phyloP scores from a whole-genome alignment of 2,113 vertebrate species.

The Cinclus cinclus region DNA sequence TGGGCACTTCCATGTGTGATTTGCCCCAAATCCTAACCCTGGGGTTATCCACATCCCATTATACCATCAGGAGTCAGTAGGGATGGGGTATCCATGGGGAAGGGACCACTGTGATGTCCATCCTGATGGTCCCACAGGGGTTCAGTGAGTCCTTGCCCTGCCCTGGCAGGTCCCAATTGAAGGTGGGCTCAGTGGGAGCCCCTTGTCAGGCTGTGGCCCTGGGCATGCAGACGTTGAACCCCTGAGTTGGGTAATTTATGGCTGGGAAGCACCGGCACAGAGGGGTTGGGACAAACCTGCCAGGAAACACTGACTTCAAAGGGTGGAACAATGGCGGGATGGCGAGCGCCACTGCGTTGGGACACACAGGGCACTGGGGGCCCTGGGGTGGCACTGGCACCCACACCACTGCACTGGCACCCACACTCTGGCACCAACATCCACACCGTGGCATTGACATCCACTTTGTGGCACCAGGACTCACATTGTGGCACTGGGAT shows the following conservation, averaged over 20 bases:
- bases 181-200: rapidly evolving
- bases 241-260: not conserved
- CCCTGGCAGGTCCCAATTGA: not conserved
- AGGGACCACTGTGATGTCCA: not conserved
- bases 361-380: not conserved
- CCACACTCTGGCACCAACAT: no score
- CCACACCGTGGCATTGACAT: rapidly evolving
- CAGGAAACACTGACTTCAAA: conserved; percentile 52
- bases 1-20: not conserved
- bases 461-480: not conserved
- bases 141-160: not conserved
- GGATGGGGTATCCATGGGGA: rapidly evolving
- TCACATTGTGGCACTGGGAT: rapidly evolving
- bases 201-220: rapidly evolving
- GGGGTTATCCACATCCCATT: not conserved
- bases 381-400: rapidly evolving
- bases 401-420: rapidly evolving
- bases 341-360: rapidly evolving
- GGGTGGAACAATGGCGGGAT: not conserved
- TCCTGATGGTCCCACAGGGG: rapidly evolving
- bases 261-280: not conserved
- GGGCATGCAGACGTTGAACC: rapidly evolving
- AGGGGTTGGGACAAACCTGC: not conserved
- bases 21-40: not conserved
- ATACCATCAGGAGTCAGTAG: not conserved